These are phyloP conservation scores for Sminthurides aquaticus DNA, from an alignment of 2,888 invertebrate species.

Conservation along the genomic window DNA sequence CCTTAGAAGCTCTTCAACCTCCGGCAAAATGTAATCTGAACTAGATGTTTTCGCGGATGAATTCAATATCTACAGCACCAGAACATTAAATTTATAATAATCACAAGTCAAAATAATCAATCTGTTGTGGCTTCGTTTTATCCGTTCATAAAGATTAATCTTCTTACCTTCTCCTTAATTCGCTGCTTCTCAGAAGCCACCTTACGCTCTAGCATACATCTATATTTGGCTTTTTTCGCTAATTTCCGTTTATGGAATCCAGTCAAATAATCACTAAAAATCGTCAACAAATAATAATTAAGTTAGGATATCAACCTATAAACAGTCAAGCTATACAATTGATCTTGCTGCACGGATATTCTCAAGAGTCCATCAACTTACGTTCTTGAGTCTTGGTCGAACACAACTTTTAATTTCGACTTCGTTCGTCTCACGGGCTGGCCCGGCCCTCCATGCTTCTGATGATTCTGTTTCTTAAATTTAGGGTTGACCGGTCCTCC, in stretches of 20 bases:
- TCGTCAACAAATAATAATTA: not conserved
- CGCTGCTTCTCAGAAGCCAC: conserved; percentile 33
- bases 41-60: conserved; percentile 29
- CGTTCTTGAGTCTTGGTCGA: not conserved
- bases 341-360: not conserved
- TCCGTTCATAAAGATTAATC: not conserved
- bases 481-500: too few relatives aligned
- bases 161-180: conserved; percentile 33
- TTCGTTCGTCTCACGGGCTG: not conserved
- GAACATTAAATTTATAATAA: not conserved
- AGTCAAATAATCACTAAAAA: conserved; percentile 34
- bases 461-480: not conserved
- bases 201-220: conserved; percentile 36
- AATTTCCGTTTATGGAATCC: conserved; percentile 41
- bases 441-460: not conserved
- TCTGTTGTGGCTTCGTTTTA: not conserved
- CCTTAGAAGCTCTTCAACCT: conserved; percentile 35
- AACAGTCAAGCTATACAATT: not conserved
- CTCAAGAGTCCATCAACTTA: not conserved
- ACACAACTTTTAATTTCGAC: not conserved
- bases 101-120: not conserved
- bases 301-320: not conserved
- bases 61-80: conserved; percentile 27
- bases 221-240: conserved; percentile 35
- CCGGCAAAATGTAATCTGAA: conserved; percentile 39